These are phyloP conservation scores for Actinopyga echinites DNA, from an alignment of 53 echinoderm and acorn worm genomes.

Conservation along the genomic window DNA sequence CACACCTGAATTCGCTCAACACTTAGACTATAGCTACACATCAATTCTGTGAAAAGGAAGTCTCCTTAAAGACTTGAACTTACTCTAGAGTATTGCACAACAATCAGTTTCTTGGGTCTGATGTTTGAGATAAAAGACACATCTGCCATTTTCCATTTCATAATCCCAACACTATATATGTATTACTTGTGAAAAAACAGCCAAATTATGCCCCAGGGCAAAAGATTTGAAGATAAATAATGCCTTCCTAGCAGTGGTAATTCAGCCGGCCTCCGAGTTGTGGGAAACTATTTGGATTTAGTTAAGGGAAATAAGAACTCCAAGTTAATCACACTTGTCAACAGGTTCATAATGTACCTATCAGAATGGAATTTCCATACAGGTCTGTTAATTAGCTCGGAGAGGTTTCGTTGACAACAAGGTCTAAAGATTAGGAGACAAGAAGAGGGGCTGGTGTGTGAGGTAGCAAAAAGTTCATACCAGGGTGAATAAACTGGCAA, in stretches of 20 bases:
- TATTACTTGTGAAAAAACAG: background rate
- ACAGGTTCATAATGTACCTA: constrained; percentile 46
- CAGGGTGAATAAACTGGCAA: constrained; percentile 43
- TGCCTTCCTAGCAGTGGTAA: constrained; percentile 44
- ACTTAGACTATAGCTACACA: too few relatives aligned
- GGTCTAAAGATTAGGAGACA: constrained; percentile 33
- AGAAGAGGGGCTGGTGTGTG: constrained; percentile 27
- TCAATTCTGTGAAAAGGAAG: too few relatives aligned
- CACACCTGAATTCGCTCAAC: too few relatives aligned
- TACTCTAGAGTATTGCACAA: background rate
- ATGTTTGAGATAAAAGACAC: constrained; percentile 29
- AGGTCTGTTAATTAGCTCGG: constrained; percentile 37
- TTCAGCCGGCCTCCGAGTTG: constrained; percentile 40
- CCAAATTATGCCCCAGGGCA: constrained; percentile 40
- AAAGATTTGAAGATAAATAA: constrained; percentile 38
- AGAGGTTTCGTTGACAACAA: constrained; percentile 40
- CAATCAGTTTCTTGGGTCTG: background rate
- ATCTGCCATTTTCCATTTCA: constrained; percentile 48
- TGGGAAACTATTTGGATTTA: constrained; percentile 41
- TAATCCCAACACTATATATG: constrained; percentile 37
- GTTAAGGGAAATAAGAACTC: constrained; percentile 34
- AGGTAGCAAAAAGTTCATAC: constrained; percentile 32
- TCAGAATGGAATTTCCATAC: constrained; percentile 39
- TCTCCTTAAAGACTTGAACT: too few relatives aligned
- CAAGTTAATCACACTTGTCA: constrained; percentile 41